Conservation (phyloP, 2,797 vertebrate genomes). For the Percopsis omiscomaycus region DNA sequence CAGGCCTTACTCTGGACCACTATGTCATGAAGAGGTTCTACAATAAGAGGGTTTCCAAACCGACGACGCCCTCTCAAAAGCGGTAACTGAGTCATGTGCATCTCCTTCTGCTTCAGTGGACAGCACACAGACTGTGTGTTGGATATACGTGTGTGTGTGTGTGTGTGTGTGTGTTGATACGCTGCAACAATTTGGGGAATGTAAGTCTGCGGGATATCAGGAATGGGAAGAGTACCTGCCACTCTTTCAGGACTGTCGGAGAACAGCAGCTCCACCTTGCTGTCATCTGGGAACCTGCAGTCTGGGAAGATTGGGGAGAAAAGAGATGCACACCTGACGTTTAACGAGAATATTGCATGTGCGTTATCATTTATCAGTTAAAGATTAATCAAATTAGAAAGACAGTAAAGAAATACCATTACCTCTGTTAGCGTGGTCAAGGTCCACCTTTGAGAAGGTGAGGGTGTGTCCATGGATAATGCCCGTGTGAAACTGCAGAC, state of each 20-base stretch:
- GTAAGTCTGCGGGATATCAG: background rate
- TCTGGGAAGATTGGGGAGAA: constrained; percentile 68
- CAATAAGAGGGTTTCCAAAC: constrained; percentile 83
- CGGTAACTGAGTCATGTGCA: constrained; percentile 71
- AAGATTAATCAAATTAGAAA: constrained; percentile 47
- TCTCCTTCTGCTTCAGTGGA: background rate
- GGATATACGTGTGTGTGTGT: background rate
- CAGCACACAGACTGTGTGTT: background rate
- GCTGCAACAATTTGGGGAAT: background rate
- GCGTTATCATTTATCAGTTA: constrained; percentile 35
- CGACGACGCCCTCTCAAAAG: constrained; percentile 93
- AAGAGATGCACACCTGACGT: no score
- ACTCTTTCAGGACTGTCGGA: constrained; percentile 84
- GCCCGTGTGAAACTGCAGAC: constrained; percentile 90
- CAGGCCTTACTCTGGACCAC: constrained; percentile 89
- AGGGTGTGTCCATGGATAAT: constrained; percentile 76
- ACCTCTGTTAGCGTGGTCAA: constrained; percentile 86
- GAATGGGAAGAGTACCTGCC: constrained; percentile 68
- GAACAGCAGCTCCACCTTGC: constrained; percentile 86
- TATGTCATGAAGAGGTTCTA: constrained; percentile 95
- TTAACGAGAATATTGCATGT: no score
- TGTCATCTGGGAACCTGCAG: constrained; percentile 82
- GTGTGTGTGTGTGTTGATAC: background rate
- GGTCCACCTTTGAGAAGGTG: constrained; percentile 84
- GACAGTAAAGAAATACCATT: constrained; percentile 24